Percentiles rank a stretch among this genome's conserved stretches.
Evolutionary conservation across 2,888 invertebrate genomes (phyloP).

Genomic region (Drosophila paramelanica): DNA sequence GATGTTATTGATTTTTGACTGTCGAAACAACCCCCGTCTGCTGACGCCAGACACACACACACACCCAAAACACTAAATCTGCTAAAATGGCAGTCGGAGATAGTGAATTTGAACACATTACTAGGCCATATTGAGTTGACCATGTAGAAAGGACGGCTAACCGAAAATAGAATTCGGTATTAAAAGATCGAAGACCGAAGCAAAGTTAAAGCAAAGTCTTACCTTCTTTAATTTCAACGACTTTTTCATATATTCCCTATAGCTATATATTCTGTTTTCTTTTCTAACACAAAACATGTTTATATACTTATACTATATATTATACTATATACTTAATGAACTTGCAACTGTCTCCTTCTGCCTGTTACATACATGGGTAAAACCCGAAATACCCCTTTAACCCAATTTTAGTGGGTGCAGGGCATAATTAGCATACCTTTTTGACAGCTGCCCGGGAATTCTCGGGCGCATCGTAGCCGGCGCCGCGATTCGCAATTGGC

Average conservation of each 20-base stretch:
- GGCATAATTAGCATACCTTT: slow-evolving; percentile 63
- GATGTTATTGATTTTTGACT: slow-evolving; percentile 70
- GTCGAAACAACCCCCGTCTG: slow-evolving; percentile 44
- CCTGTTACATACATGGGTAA: neutral
- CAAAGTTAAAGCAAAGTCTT: too few species aligned
- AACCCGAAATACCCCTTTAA: neutral
- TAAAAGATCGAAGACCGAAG: too few species aligned
- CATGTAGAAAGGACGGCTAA: too few species aligned
- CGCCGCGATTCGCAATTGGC: slow-evolving; percentile 84
- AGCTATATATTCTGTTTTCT: too few species aligned
- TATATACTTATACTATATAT: too few species aligned
- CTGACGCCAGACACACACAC: slow-evolving; percentile 45
- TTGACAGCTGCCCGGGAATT: slow-evolving; percentile 84
- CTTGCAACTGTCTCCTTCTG: neutral
- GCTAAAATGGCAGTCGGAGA: too few species aligned
- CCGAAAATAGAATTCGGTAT: too few species aligned
- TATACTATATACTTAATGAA: too few species aligned
- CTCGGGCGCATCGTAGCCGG: slow-evolving; percentile 84
- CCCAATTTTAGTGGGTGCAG: neutral
- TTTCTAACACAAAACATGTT: too few species aligned
- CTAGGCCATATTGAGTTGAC: too few species aligned
- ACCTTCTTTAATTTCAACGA: too few species aligned
- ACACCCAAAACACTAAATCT: neutral
- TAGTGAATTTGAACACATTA: neutral
- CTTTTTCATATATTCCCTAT: too few species aligned